Percentiles rank a stretch among this genome's conserved stretches.
phyloP scores from a whole-genome alignment of 2,113 vertebrate genomes.

The Fukomys damarensis region DNA sequence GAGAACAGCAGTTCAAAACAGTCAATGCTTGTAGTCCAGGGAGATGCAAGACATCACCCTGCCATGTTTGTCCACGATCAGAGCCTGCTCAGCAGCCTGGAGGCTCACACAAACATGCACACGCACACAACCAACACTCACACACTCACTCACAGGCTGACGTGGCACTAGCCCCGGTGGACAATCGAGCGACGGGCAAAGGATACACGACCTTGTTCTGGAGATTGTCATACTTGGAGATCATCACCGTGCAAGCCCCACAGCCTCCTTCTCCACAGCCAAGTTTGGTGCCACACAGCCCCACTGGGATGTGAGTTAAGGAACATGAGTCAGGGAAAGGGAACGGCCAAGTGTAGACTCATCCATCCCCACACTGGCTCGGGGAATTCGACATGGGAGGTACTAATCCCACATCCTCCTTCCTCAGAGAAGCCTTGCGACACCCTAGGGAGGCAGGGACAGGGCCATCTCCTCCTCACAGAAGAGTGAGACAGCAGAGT shows the following conservation, averaged over 20 bases:
- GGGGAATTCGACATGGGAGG: not conserved
- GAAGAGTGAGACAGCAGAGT: not conserved
- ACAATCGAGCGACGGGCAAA: constrained; percentile 77
- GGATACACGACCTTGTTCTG: constrained; percentile 93
- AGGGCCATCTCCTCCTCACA: not conserved
- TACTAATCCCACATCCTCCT: not conserved
- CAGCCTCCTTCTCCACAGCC: constrained; percentile 97
- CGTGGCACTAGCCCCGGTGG: fast-evolving
- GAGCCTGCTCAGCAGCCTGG: not conserved
- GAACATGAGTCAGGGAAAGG: constrained; percentile 56
- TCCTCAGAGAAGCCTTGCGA: not conserved
- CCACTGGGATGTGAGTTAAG: constrained; percentile 90
- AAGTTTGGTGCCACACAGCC: constrained; percentile 94
- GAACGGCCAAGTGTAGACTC: fast-evolving
- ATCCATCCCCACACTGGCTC: not conserved
- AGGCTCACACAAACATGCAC: not conserved
- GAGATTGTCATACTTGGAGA: constrained; percentile 90
- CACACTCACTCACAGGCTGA: not conserved
- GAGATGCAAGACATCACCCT: not conserved
- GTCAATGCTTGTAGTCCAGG: not conserved
- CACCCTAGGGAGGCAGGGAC: not conserved
- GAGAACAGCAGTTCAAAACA: constrained; percentile 8
- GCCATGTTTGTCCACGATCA: not conserved
- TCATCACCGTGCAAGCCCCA: constrained; percentile 96
- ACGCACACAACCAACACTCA: not conserved